These are phyloP conservation scores for Eristalis tenax DNA, from an alignment of 2,888 invertebrate genomes.

Conservation along the genomic window DNA sequence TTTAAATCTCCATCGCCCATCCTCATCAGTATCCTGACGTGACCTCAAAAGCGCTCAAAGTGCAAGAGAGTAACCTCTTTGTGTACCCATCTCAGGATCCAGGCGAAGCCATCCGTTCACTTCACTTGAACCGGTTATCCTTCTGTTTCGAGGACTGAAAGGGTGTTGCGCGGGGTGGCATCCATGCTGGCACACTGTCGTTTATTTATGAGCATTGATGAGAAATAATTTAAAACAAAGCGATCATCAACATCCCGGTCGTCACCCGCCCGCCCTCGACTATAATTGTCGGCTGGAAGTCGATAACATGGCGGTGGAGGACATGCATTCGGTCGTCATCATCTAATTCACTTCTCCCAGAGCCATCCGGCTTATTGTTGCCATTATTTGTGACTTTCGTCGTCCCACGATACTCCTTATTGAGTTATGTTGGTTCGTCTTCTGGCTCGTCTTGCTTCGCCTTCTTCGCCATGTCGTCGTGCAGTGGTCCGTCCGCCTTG, in stretches of 20 bases:
- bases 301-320: slow-evolving; percentile 21
- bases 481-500: not conserved
- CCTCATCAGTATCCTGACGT: slow-evolving; percentile 19
- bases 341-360: slow-evolving; percentile 21
- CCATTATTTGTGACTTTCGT: slow-evolving; percentile 47
- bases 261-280: too few species aligned
- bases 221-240: slow-evolving; percentile 44
- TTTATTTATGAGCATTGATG: slow-evolving; percentile 46
- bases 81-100: slow-evolving; percentile 9
- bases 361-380: slow-evolving; percentile 37
- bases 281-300: slow-evolving; percentile 30
- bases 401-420: slow-evolving; percentile 27
- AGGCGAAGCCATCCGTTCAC: slow-evolving; percentile 4
- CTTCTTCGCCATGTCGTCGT: slow-evolving; percentile 22
- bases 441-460: slow-evolving; percentile 42
- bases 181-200: not conserved
- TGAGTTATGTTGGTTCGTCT: slow-evolving; percentile 2
- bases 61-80: slow-evolving; percentile 42
- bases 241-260: not conserved
- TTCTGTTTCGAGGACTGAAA: not conserved
- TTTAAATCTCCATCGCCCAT: slow-evolving; percentile 12
- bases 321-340: slow-evolving; percentile 16
- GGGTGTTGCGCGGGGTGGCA: not conserved
- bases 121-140: slow-evolving; percentile 56
- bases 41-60: slow-evolving; percentile 40